Evolutionary conservation across 1,140 invertebrate species (phyloP).

Genomic region (Drosophila virilis): DNA sequence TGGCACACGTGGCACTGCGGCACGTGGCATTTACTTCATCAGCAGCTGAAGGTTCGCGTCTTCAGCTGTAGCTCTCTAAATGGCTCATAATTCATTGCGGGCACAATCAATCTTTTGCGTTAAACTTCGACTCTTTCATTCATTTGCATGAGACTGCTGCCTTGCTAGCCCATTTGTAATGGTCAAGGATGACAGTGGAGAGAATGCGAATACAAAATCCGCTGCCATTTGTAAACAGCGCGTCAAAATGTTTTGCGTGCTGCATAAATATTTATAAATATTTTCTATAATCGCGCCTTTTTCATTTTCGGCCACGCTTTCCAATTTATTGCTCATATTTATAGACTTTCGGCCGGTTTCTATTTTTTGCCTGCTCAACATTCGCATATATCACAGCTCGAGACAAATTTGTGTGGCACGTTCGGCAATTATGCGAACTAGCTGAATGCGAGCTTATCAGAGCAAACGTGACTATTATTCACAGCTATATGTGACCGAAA

Average conservation of each 20-base stretch:
- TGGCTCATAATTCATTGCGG: slow-evolving; percentile 37
- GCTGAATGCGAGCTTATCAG: slow-evolving; percentile 4
- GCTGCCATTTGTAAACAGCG: slow-evolving; percentile 40
- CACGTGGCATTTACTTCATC: slow-evolving; percentile 17
- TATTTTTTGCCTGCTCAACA: background rate
- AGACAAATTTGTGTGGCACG: slow-evolving; percentile 19
- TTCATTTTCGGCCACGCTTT: slow-evolving; percentile 15
- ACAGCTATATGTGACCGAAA: background rate
- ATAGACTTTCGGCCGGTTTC: background rate
- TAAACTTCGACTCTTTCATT: slow-evolving; percentile 31
- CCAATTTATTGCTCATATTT: slow-evolving; percentile 12
- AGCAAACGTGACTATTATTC: slow-evolving; percentile 4
- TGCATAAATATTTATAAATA: slow-evolving; percentile 44
- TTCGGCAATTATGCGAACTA: slow-evolving; percentile 6
- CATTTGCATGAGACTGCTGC: slow-evolving; percentile 38
- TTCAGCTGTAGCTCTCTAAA: slow-evolving; percentile 13
- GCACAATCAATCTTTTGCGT: slow-evolving; percentile 37
- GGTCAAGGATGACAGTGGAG: slow-evolving; percentile 37
- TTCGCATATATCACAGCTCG: background rate
- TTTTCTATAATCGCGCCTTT: slow-evolving; percentile 18
- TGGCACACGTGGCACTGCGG: slow-evolving; percentile 21
- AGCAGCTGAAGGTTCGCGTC: slow-evolving; percentile 4
- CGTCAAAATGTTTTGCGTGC: slow-evolving; percentile 31
- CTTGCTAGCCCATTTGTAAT: slow-evolving; percentile 36
- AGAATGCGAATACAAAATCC: slow-evolving; percentile 20